Conservation (phyloP, 2,888 invertebrate species). For the Drosophila cyrtoloma region DNA sequence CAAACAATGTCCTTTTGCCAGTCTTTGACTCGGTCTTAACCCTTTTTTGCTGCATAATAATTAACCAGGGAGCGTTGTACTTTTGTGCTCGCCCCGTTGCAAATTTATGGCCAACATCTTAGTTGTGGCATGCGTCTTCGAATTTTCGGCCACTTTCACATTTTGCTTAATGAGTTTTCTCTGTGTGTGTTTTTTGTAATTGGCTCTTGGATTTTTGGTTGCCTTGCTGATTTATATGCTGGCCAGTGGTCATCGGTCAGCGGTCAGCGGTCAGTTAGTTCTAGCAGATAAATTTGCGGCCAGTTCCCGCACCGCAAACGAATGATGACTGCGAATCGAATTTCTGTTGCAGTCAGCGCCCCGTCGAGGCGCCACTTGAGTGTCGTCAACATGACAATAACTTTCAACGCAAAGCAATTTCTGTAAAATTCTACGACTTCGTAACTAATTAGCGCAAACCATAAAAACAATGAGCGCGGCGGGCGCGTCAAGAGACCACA, state of each 20-base stretch:
- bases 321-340: conserved; percentile 54
- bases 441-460: conserved; percentile 83
- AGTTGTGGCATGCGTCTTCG: conserved; percentile 39
- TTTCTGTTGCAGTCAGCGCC: conserved; percentile 14
- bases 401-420: conserved; percentile 55
- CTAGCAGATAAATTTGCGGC: conserved; percentile 45
- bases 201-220: conserved; percentile 35
- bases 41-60: conserved; percentile 65
- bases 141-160: conserved; percentile 51
- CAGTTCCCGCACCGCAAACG: conserved; percentile 17
- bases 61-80: conserved; percentile 46
- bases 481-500: conserved; percentile 51
- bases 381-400: conserved; percentile 58
- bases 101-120: conserved; percentile 67
- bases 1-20: conserved; percentile 40
- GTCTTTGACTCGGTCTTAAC: conserved; percentile 10
- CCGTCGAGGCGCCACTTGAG: conserved; percentile 28
- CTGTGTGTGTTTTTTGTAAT: conserved; percentile 41
- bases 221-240: conserved; percentile 9
- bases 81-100: conserved; percentile 9
- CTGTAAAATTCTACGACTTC: conserved; percentile 82
- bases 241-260: conserved; percentile 26
- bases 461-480: conserved; percentile 79
- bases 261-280: conserved; percentile 28
- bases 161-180: conserved; percentile 56